Evolutionary conservation across 2,113 vertebrate genomes (phyloP), one percentile per base, ranked within the genome.

Genomic region (Amblyornis subalaris): DNA sequence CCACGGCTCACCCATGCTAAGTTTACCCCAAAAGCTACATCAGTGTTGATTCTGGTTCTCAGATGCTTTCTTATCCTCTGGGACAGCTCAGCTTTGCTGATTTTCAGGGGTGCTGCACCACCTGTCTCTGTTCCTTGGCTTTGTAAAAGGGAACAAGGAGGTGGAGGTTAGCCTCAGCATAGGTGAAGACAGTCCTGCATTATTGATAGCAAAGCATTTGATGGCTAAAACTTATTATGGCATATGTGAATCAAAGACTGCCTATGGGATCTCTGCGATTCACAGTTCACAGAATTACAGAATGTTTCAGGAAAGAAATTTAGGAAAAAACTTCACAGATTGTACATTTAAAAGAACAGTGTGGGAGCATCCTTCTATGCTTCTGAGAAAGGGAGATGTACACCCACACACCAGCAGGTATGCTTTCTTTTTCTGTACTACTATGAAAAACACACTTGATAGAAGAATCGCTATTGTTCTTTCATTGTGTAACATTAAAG

Each of bases 341-440:
- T 73, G 64, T 70, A 80, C 71, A 66, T 85, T 89, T 85, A 25
- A 92, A 89, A 89, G 93, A 88, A 91, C 66, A 78, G 82, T 57
- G 85, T 94, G 67, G 84, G 88, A 91, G 65, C 85, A 82, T 83
- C 64, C 25, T 70, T 75, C n/a, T 14, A 26, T 62, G 60, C n/a
- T 58, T 83, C 74, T 95, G 58, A 77, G 71, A 79, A 58, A 88
- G 61, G 29, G 88, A 93, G 66, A 88, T 91, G 85, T 80, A 48
- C 55, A 88, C 85, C 93, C 64, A 85, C 90, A 12, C 51, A 67
- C 74, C 91, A 91, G 55, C 5, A 16, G 60, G 44, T 70, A 35
- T 28, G 19, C 57, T 84, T 93, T 55, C 93, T 95, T 93, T 90
- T 92, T 94, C 93, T 85, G 77, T 78, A 22, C 82, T 85, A 38